A percentile compares a stretch with the other conserved stretches of the same genome.
These are phyloP conservation scores for Dicaeum eximium DNA, from an alignment of 2,113 vertebrate species.

Conservation along the genomic window DNA sequence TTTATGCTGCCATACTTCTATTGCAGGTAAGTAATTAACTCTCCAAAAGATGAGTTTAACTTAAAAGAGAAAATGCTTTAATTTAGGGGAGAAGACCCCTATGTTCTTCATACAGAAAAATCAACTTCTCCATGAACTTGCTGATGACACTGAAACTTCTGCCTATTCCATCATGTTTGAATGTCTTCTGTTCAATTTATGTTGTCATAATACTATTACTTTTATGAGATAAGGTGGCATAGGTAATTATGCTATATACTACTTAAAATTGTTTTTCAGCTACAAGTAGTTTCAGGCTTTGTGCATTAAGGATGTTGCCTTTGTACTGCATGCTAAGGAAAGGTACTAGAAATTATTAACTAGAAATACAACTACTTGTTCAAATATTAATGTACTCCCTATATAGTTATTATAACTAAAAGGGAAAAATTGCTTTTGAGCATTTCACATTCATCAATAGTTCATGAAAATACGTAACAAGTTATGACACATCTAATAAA, in stretches of 20 bases:
- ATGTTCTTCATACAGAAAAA: not conserved
- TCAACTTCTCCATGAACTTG: not conserved
- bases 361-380: slow-evolving; percentile 19
- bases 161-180: not conserved
- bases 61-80: not conserved
- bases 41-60: not conserved
- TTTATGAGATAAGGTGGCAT: not conserved
- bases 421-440: slow-evolving; percentile 17
- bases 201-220: not conserved
- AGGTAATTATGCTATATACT: not conserved
- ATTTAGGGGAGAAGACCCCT: not conserved
- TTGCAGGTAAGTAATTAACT: not conserved
- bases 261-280: not conserved
- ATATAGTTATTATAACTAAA: slow-evolving; percentile 32
- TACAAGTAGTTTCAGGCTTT: not conserved
- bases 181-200: not conserved
- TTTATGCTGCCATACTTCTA: not conserved
- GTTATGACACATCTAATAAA: slow-evolving; percentile 55
- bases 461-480: slow-evolving; percentile 43
- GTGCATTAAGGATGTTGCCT: not conserved
- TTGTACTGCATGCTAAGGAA: not conserved
- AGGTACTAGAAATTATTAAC: not conserved
- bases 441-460: slow-evolving; percentile 24
- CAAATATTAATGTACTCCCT: slow-evolving; percentile 55
- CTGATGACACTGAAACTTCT: not conserved